Percentiles rank a stretch among this genome's conserved stretches.
phyloP scores from a whole-genome alignment of 2,888 invertebrate genomes.

The Oligia latruncula region DNA sequence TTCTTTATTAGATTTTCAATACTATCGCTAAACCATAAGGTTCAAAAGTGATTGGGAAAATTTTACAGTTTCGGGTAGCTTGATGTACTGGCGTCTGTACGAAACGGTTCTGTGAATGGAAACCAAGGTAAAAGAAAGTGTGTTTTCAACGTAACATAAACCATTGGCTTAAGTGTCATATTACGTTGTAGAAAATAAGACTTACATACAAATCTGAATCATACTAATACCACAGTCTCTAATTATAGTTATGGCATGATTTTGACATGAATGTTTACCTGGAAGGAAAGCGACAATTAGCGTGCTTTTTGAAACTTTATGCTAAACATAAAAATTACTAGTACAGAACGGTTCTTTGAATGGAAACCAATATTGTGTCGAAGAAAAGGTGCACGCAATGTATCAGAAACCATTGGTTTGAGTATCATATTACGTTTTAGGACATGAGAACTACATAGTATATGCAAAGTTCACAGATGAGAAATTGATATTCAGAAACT shows the following conservation, averaged over 20 bases:
- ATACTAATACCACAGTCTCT: neutral
- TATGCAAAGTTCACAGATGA: constrained; percentile 14
- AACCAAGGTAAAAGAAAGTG: constrained; percentile 40
- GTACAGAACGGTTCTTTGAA: neutral
- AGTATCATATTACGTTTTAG: constrained; percentile 37
- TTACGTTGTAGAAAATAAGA: constrained; percentile 35
- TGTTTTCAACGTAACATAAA: constrained; percentile 17
- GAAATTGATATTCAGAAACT: constrained; percentile 9
- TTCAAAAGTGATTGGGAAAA: too few species aligned
- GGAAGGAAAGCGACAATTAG: neutral
- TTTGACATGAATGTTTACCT: neutral
- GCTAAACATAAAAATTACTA: neutral
- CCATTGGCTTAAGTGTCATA: constrained; percentile 30
- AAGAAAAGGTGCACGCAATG: constrained; percentile 36
- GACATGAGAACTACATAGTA: constrained; percentile 21
- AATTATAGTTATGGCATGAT: neutral
- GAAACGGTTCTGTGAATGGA: constrained; percentile 8
- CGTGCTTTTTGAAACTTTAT: neutral
- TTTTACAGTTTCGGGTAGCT: too few species aligned
- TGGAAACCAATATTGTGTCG: neutral
- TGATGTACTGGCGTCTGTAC: too few species aligned
- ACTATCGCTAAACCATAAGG: too few species aligned
- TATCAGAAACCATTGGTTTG: constrained; percentile 32
- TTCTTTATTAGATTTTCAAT: too few species aligned
- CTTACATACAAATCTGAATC: neutral